Base-by-base conservation (phyloP, 2,888 invertebrate genomes). In the Campoletis raptor region DNA sequence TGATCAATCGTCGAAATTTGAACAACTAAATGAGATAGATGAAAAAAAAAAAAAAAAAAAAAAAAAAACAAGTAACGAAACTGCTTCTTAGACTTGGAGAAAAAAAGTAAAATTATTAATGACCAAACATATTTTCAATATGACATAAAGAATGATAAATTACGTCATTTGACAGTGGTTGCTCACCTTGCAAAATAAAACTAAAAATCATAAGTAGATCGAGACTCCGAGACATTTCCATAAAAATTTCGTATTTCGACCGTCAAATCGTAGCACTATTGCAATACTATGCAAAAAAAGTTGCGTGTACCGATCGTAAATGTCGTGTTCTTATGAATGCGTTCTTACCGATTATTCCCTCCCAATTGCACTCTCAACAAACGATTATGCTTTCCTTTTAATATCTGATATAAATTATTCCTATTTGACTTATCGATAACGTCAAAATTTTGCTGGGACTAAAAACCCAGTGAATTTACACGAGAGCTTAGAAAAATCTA, bases 371-470 rank as follows among this genome's bases (percentile, higher is more conserved):
- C 86, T 45, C 48, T 42, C 77, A 48, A 45, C 52, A 37, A 72
- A 77, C 77, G 77, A 83, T 83, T 83, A 81, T 73, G 57, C 42
- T 83, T 77, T 81, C 78, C 81, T 72, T 40, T 72, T 73, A 40
- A 42, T 52, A 69, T 48, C 79, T 61, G 54, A 54, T 24, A 45
- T 73, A 54, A 82, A 79, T 74, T 77, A 24, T 45, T 72, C 18
- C 73, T 52, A 45, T 69, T 64, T 48, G 67, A 52, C 61, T 52
- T 79, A 48, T 70, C 82, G 83, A 80, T 80, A 67, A 80, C 79
- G 52, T 21, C 21, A 57, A 42, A 12, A 10, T 21, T 40, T 74
- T 57, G 36, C 36, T 37, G 54, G 45, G 24, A 45, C 45, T 7
- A 2, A 36, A 69, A 61, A 36, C 61, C 21, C 21, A 5, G 21